A percentile compares a stretch with the other conserved stretches of the same genome.
Conservation (phyloP, 2,113 vertebrate genomes). For the Empidonax traillii region DNA sequence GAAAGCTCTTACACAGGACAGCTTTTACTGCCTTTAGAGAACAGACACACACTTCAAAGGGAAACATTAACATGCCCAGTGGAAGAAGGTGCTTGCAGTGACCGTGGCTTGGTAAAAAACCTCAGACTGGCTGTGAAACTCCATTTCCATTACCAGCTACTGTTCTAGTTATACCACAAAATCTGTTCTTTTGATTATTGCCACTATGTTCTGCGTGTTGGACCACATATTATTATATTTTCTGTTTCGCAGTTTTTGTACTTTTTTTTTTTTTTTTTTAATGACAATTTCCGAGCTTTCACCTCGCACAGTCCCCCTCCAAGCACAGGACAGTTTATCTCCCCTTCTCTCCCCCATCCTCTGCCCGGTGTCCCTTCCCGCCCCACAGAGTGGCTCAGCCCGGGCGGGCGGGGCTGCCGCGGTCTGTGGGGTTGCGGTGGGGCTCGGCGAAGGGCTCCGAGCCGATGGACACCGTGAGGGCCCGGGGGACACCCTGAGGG, state of each 20-base stretch:
- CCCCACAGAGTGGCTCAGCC: neutral
- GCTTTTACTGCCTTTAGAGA: neutral
- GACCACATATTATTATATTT: neutral
- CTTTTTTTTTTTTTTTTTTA: too few species aligned
- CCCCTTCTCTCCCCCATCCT: rapidly evolving
- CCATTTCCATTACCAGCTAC: slow-evolving; percentile 76
- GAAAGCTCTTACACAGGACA: neutral
- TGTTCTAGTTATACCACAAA: slow-evolving; percentile 78
- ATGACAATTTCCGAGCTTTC: neutral
- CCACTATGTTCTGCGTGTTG: slow-evolving; percentile 23
- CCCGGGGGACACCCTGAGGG: neutral
- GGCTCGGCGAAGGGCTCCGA: neutral
- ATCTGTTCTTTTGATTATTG: slow-evolving; percentile 68
- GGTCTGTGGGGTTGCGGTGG: too few species aligned
- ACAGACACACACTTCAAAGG: neutral
- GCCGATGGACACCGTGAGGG: neutral
- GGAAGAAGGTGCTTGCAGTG: neutral
- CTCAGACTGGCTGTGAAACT: slow-evolving; percentile 17
- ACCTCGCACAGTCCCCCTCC: rapidly evolving
- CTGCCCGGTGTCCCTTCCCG: neutral
- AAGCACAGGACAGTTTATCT: neutral
- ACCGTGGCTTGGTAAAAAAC: neutral
- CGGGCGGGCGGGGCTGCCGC: neutral
- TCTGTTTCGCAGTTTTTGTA: neutral
- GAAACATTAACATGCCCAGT: neutral